Base-by-base conservation (phyloP, 2,113 vertebrate species). In the Notiomystis cincta region DNA sequence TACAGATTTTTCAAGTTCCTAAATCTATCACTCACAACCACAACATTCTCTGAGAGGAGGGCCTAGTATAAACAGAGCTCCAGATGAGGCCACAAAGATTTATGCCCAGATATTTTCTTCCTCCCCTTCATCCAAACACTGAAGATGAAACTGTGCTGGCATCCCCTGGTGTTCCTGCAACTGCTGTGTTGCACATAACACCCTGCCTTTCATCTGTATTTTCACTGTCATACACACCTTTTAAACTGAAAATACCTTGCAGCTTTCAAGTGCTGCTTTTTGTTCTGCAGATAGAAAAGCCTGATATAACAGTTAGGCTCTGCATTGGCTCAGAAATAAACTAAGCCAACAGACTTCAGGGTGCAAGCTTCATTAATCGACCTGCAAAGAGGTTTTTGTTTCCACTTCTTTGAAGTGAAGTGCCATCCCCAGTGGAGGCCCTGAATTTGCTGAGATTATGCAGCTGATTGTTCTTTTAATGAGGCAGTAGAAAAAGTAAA, bases 1-100 rank as follows among this genome's bases (percentile, higher is more conserved):
- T n/a, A 83, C 42, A 83, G 64, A 95, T 97, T 95, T 90, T 93
- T 93, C 64, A 75, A 44, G 91, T 93, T 93, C 94, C 72, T 86
- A 83, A 73, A 83, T 87, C 89, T 70, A 38, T 86, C 64, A 38
- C 82, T 92, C 82, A 86, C 64, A 89, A 83, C 89, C 94, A 95
- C 94, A 93, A 31, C 33, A 73, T 90, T 95, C 54, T 90, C 76
- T 27, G 51, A 87, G 76, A 93, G 58, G 54, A 92, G 79, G 27
- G 54, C 37, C 53, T 71, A 86, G 60, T n/a, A 33, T 65, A 90
- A 93, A 65, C 33, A 97, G 58, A 86, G 67, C 82, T 90, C 71
- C 82, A 88, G 89, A 83, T 83, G 93, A 89, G 47, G 42, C 85
- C 85, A 65, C 88, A 87, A 66, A 80, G 85, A 71, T 54, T 84